Evolutionary conservation across 2,888 invertebrate species (phyloP), one percentile per base, ranked within the genome.

Genomic region (Philaethria dido): DNA sequence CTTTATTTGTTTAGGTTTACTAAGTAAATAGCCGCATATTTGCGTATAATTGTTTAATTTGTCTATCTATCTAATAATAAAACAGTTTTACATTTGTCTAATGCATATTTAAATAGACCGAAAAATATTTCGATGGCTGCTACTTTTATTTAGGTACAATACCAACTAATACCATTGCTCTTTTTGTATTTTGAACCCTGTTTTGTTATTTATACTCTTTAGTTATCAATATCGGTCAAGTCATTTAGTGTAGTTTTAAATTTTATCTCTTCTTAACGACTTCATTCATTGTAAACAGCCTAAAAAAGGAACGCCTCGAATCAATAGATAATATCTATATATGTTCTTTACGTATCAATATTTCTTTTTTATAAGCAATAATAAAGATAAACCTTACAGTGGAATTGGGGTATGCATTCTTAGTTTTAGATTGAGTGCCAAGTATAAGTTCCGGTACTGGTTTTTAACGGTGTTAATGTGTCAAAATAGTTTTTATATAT

Each of bases 391-490:
- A 29, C 4, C 5, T 33, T 33, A 18, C 33, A 33, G 29, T 52
- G 11, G 16, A 52, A 33, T 16, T 50, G 50, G 44, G 44, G 42
- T 65, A 14, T 33, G 14, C 36, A 39, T 57, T 44, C 45, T 45
- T 25, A 33, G 50, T 25, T 65, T 60, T n/a, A 18, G 57, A 59
- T 65, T 42, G 64, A 65, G 33, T 50, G 64, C 29, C 64, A 59
- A 44, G 44, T 50, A 8, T 60, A 18, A 50, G 22, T 59, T 16
- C 25, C 45, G 18, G 59, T 59, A 63, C 48, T 52, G 59, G 44
- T 60, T 59, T 39, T 14, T 54, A 68, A 64, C 63, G 44, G 50
- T 68, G 64, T 64, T 68, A 63, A 22, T 63, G 52, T 68, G 67
- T 68, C 67, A 63, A 50, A 52, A 20, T 33, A 47, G 18, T 63